These are phyloP conservation scores for Ariolimax columbianus DNA, from an alignment of 2,888 invertebrate species.

Conservation along the genomic window DNA sequence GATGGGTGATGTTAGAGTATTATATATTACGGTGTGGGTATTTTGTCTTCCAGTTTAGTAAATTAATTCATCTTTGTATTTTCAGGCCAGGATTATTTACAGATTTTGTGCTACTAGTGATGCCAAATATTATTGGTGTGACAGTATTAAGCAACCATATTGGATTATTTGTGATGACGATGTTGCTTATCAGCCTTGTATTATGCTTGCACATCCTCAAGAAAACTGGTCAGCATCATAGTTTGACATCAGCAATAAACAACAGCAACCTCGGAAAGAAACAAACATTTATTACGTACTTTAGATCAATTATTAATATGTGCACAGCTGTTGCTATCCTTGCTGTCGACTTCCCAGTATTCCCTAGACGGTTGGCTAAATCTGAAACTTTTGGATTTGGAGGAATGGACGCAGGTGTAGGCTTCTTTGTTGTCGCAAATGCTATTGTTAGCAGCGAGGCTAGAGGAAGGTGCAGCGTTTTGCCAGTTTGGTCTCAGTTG, in stretches of 20 bases:
- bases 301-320: conserved; percentile 70
- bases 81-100: conserved; percentile 59
- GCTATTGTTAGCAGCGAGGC: conserved; percentile 75
- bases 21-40: no score
- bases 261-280: conserved; percentile 57
- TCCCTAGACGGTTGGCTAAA: conserved; percentile 92
- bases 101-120: conserved; percentile 64
- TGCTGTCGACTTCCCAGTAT: conserved; percentile 94
- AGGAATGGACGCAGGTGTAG: conserved; percentile 97
- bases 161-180: conserved; percentile 33
- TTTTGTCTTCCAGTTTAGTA: background rate
- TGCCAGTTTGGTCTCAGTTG: conserved; percentile 33
- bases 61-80: conserved; percentile 22
- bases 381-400: conserved; percentile 89
- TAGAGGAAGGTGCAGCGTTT: conserved; percentile 57
- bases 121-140: conserved; percentile 63
- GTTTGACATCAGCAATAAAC: conserved; percentile 4
- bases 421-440: conserved; percentile 83
- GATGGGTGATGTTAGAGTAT: no score
- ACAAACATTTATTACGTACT: conserved; percentile 70
- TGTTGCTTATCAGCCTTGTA: conserved; percentile 12
- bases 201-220: conserved; percentile 27
- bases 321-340: conserved; percentile 86
- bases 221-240: background rate
- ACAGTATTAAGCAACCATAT: conserved; percentile 59